A percentile compares a stretch with the other conserved stretches of the same genome.
Evolutionary conservation across 2,797 vertebrate genomes (phyloP).

Genomic region (Malacoctenus gilli): DNA sequence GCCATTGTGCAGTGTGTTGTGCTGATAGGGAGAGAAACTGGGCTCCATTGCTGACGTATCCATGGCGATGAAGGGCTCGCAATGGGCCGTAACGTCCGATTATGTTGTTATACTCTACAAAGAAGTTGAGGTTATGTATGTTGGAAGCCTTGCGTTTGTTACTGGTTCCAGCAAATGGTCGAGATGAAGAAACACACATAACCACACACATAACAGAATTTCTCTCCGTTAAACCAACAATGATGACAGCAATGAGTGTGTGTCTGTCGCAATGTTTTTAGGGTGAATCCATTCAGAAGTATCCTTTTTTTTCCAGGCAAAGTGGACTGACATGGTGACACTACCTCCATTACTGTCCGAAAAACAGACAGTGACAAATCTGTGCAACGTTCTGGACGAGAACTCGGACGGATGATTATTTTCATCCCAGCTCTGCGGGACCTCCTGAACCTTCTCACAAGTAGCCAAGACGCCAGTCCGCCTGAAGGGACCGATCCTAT

Average conservation of each 20-base stretch:
- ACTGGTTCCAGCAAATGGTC: background rate
- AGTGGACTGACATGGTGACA: no score
- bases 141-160: background rate
- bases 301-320: background rate
- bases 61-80: background rate
- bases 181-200: no score
- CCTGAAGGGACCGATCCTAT: background rate
- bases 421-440: constrained; percentile 1
- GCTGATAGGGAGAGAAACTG: background rate
- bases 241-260: background rate
- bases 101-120: background rate
- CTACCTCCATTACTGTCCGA: background rate
- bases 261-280: background rate
- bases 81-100: background rate
- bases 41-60: constrained; percentile 2
- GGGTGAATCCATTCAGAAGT: background rate
- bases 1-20: background rate
- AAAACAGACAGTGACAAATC: background rate
- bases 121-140: no score
- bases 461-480: background rate
- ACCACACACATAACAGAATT: background rate
- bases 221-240: background rate
- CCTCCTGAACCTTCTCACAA: constrained; percentile 12
- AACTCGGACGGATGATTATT: background rate
- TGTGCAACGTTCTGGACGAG: no score